Conservation (phyloP, 2,888 invertebrate genomes). For the Isotomurus palustris region DNA sequence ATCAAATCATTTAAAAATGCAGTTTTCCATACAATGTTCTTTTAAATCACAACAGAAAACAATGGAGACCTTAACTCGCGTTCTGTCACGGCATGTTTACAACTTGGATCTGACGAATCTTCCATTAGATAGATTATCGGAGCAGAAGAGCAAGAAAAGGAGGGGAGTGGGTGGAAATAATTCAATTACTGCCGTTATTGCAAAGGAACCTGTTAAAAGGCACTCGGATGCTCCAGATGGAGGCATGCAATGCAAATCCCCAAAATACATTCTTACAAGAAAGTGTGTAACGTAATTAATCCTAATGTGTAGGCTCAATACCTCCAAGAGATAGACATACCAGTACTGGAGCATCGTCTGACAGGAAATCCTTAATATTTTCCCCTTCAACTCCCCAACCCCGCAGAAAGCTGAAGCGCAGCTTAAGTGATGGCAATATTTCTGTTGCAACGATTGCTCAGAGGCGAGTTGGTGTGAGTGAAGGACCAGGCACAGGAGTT, state of each 20-base stretch:
- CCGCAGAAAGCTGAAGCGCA: constrained; percentile 39
- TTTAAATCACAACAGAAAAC: constrained; percentile 64
- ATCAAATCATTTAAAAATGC: not conserved
- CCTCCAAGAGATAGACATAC: constrained; percentile 37
- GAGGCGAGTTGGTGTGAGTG: too few relatives aligned
- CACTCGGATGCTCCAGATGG: constrained; percentile 25
- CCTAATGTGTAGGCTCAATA: constrained; percentile 2
- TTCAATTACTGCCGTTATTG: constrained; percentile 9
- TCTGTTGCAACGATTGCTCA: constrained; percentile 10
- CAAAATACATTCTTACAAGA: not conserved
- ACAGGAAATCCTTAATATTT: constrained; percentile 37
- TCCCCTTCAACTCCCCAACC: constrained; percentile 28
- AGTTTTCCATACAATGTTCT: not conserved
- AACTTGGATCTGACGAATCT: constrained; percentile 84
- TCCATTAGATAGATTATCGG: constrained; percentile 71
- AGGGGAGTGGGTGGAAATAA: constrained; percentile 21
- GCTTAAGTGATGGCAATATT: constrained; percentile 46
- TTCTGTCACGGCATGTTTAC: constrained; percentile 91
- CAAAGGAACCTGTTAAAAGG: constrained; percentile 33
- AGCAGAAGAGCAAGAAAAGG: constrained; percentile 67
- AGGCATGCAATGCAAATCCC: not conserved
- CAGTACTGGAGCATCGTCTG: constrained; percentile 45
- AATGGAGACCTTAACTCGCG: constrained; percentile 92
- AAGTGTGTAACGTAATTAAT: not conserved
- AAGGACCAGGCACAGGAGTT: not conserved